phyloP scores from a whole-genome alignment of 2,797 vertebrate genomes.

The Ptychadena robeensis region DNA sequence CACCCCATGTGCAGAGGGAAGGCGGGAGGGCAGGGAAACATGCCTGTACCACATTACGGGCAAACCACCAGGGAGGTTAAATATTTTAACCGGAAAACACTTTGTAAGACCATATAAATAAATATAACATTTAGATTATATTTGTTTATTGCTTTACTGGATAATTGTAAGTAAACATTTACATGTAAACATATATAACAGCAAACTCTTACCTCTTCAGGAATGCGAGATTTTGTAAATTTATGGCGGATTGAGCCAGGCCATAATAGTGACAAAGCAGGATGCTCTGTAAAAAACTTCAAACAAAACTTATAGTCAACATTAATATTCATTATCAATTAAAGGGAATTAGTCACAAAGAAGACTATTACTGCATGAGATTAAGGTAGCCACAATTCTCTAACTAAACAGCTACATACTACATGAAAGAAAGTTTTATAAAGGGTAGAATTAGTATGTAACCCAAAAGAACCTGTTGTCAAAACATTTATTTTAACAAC shows the following conservation, averaged over 20 bases:
- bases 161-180: neutral
- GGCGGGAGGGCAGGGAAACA: too few relatives aligned
- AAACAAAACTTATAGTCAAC: constrained; percentile 8
- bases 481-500: too few relatives aligned
- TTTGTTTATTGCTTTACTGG: too few relatives aligned
- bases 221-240: constrained; percentile 76
- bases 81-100: too few relatives aligned
- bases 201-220: constrained; percentile 70
- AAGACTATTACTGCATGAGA: neutral
- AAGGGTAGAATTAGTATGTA: too few relatives aligned
- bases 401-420: neutral
- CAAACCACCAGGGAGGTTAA: too few relatives aligned
- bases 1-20: too few relatives aligned
- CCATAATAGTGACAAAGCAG: constrained; percentile 56
- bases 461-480: too few relatives aligned
- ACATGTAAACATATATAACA: neutral
- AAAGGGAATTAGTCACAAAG: neutral
- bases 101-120: too few relatives aligned
- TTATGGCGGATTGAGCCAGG: constrained; percentile 70
- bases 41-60: too few relatives aligned
- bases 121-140: too few relatives aligned
- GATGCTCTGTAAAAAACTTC: constrained; percentile 67
- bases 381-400: neutral
- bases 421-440: neutral
- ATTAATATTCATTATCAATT: neutral